Base-by-base conservation (phyloP, 1,140 invertebrate species). In the Lysiphlebus fabarum region DNA sequence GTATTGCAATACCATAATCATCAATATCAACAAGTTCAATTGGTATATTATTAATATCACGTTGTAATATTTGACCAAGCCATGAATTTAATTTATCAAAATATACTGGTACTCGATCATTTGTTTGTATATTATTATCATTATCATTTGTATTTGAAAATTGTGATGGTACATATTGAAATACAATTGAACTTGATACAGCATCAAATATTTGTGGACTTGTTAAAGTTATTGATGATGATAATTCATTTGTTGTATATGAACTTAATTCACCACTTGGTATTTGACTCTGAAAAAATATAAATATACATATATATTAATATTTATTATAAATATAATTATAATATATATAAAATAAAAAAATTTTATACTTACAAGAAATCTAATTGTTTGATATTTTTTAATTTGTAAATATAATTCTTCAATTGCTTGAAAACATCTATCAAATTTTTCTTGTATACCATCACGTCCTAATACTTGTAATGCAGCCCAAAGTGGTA, bases 71-170 rank as follows among this genome's bases (percentile, higher is more conserved):
- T 74, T 97, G 95, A n/a, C 92, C 92, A 3, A 98, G 78, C 95
- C 93, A 96, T 1, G 91, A 92, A 81, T 96, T 96, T 0, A 96
- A 81, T 70, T 93, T 93, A 77, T 96, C 90, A 72, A 90, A 95
- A 76, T 96, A 93, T 5, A 85, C 82, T 26, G 89, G 85, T 11
- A 89, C 85, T 62, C 83, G 81, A 62, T 82, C 79, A 12, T 75
- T 66, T 6, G 70, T 62, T 61, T 82, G 76, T 26, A 73, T 64
- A 59, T 85, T 33, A 12, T 37, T 37, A 8, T n/a, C n/a, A n/a
- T n/a, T n/a, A 7, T 37, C 49, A 4, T 5, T 11, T 7, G 49
- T 10, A n/a, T 36, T 37, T n/a, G 11, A 82, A 2, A 72, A 70
- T 17, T 81, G 75, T 50, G 85, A 79, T 0, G 89, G 88, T 56